Evolutionary conservation across 2,888 invertebrate genomes (phyloP).

Genomic region (Agrochola litura): DNA sequence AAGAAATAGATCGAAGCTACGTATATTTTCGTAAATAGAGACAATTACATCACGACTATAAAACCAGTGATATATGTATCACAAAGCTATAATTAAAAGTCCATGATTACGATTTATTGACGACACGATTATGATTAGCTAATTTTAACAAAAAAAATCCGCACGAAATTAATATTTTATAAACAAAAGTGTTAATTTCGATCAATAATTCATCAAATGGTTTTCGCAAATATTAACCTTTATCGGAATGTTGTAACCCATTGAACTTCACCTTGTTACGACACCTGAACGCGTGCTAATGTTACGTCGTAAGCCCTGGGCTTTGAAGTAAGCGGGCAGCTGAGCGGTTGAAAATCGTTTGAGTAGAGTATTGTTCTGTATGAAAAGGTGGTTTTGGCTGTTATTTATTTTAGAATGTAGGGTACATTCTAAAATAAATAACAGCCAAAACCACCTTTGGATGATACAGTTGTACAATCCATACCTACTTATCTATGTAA

Average conservation of each 20-base stretch:
- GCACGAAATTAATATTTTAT: slow-evolving; percentile 39
- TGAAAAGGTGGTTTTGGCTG: too few relatives aligned
- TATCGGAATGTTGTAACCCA: slow-evolving; percentile 65
- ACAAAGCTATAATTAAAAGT: slow-evolving; percentile 26
- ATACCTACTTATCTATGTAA: not conserved
- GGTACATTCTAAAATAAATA: too few relatives aligned
- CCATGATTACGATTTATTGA: slow-evolving; percentile 34
- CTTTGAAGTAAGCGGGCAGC: slow-evolving; percentile 39
- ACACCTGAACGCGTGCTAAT: slow-evolving; percentile 54
- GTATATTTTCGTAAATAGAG: not conserved
- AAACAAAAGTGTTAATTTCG: slow-evolving; percentile 55
- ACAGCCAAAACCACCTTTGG: too few relatives aligned
- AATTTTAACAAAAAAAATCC: slow-evolving; percentile 9
- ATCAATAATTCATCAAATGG: slow-evolving; percentile 62
- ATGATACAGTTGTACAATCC: not conserved
- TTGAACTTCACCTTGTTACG: slow-evolving; percentile 83
- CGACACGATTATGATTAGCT: slow-evolving; percentile 12
- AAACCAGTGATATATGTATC: slow-evolving; percentile 16
- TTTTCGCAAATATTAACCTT: slow-evolving; percentile 74
- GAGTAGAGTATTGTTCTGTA: not conserved
- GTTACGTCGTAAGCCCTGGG: slow-evolving; percentile 18
- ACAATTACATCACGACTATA: not conserved
- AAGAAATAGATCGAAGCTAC: not conserved
- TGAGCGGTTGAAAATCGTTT: slow-evolving; percentile 1
- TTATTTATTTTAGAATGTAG: not conserved